Percentiles rank a stretch among this genome's conserved stretches.
Conservation (phyloP, 2,888 invertebrate genomes). For the Sericinus montela region DNA sequence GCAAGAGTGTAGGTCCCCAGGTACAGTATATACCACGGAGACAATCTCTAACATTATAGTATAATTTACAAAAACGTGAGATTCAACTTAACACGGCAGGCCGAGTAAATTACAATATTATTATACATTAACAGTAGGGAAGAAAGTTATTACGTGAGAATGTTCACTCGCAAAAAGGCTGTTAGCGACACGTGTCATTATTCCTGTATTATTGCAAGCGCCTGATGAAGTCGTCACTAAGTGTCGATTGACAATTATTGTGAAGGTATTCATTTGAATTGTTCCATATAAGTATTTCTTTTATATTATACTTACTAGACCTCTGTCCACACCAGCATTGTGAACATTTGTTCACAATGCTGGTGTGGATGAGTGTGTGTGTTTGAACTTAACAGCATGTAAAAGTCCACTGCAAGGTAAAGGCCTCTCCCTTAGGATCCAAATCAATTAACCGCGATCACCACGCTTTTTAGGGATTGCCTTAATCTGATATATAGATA, state of each 20-base stretch:
- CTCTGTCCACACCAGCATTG: too few species aligned
- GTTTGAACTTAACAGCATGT: too few species aligned
- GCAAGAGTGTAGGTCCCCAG: too few species aligned
- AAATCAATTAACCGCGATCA: too few species aligned
- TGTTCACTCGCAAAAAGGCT: slow-evolving; percentile 37
- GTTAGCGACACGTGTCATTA: slow-evolving; percentile 43
- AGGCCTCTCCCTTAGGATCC: too few species aligned
- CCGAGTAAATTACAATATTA: slow-evolving; percentile 36
- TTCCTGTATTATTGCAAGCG: slow-evolving; percentile 38
- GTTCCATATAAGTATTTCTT: slow-evolving; percentile 10
- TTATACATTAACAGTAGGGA: slow-evolving; percentile 32
- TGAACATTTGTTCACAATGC: too few species aligned
- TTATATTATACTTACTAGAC: too few species aligned
- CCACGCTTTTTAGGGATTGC: too few species aligned
- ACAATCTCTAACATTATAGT: slow-evolving; percentile 21
- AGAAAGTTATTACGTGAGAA: slow-evolving; percentile 36
- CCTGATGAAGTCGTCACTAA: slow-evolving; percentile 47
- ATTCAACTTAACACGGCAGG: slow-evolving; percentile 29
- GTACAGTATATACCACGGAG: slow-evolving; percentile 5
- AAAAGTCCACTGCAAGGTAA: too few species aligned
- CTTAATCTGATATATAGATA: too few species aligned
- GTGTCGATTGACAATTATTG: slow-evolving; percentile 30
- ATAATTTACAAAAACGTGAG: slow-evolving; percentile 43
- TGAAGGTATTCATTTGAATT: slow-evolving; percentile 28
- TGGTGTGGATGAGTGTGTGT: too few species aligned